These are phyloP conservation scores for Gorsachius magnificus DNA, from an alignment of 2,797 vertebrate genomes.

Conservation along the genomic window DNA sequence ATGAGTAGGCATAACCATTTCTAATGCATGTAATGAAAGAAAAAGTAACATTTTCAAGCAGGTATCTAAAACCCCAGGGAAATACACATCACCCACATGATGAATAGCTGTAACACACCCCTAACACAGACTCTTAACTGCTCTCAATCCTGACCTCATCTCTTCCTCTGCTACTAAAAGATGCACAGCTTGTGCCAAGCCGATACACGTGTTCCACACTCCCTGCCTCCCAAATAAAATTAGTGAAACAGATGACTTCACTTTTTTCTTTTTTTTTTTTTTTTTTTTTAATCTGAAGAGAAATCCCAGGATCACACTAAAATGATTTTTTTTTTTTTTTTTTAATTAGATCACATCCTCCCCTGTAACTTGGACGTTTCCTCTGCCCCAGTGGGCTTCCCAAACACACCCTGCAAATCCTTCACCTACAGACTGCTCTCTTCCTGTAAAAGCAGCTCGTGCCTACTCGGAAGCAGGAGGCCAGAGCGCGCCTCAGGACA, in stretches of 20 bases:
- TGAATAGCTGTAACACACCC: accelerated
- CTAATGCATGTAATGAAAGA: accelerated
- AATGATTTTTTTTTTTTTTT: not conserved
- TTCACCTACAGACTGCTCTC: too few species aligned
- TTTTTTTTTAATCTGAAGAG: not conserved
- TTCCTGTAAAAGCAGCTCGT: too few species aligned
- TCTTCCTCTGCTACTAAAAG: not conserved
- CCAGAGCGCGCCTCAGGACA: not conserved
- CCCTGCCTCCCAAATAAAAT: not conserved
- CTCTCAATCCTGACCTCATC: not conserved
- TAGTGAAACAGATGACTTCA: not conserved
- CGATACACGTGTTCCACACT: not conserved
- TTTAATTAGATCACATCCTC: not conserved
- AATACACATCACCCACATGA: not conserved
- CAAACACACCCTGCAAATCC: not conserved
- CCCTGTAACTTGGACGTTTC: not conserved
- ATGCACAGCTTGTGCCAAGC: not conserved
- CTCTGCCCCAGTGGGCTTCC: not conserved
- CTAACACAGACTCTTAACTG: not conserved
- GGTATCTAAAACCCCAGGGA: not conserved
- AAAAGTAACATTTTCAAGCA: not conserved
- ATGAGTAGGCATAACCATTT: not conserved
- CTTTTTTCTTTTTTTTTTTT: too few species aligned
- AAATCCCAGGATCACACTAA: not conserved
- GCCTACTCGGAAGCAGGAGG: accelerated